Conservation (phyloP, 1,140 invertebrate genomes). For the Drosophila aff. region DNA sequence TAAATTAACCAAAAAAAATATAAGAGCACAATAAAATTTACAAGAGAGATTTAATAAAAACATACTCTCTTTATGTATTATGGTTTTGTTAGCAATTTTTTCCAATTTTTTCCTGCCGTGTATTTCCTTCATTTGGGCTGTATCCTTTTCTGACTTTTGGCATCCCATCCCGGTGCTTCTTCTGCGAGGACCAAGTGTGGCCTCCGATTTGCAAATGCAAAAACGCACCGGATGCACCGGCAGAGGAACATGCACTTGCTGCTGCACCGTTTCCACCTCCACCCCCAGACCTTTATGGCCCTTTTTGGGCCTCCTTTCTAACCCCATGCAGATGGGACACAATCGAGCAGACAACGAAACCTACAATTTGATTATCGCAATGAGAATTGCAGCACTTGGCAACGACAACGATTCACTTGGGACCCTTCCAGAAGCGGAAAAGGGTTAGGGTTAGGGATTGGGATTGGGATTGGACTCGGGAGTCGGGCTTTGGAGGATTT, state of each 20-base stretch:
- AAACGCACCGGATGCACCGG: constrained; percentile 57
- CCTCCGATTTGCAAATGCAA: constrained; percentile 27
- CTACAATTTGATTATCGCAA: constrained; percentile 84
- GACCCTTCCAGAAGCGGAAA: background rate
- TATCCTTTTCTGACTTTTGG: constrained; percentile 9
- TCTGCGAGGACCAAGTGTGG: constrained; percentile 35
- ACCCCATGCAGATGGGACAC: constrained; percentile 4
- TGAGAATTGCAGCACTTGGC: constrained; percentile 77
- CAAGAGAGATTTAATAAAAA: background rate
- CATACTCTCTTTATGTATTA: background rate
- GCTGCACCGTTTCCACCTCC: constrained; percentile 1
- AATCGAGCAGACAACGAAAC: constrained; percentile 62
- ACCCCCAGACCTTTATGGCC: background rate
- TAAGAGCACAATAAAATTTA: background rate
- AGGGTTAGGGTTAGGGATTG: background rate
- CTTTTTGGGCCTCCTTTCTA: background rate
- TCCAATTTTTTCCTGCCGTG: background rate
- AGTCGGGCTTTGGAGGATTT: background rate
- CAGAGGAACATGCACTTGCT: constrained; percentile 9
- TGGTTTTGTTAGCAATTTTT: background rate
- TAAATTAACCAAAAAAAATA: too few species aligned
- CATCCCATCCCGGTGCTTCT: background rate
- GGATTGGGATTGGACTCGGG: background rate
- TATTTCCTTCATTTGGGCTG: background rate
- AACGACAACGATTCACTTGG: constrained; percentile 49